Percentiles rank a stretch among this genome's conserved stretches.
Conservation (phyloP, 2,888 invertebrate species). For the Oscheius sp. region DNA sequence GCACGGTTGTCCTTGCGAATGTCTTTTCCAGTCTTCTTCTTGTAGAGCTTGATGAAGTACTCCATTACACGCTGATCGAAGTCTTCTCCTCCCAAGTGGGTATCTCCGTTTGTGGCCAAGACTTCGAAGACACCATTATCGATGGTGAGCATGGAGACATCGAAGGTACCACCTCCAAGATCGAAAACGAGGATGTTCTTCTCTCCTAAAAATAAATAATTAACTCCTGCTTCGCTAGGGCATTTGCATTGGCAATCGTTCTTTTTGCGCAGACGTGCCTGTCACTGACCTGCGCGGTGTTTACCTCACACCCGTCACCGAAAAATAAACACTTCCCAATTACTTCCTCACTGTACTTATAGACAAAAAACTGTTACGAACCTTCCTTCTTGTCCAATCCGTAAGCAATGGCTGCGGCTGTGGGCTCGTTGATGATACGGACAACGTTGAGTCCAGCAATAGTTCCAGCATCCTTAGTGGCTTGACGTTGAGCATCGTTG, state of each 20-base stretch:
- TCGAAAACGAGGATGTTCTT: constrained; percentile 98
- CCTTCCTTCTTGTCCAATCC: constrained; percentile 74
- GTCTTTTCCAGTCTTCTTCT: constrained; percentile 75
- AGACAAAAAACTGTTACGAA: constrained; percentile 29
- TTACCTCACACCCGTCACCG: constrained; percentile 33
- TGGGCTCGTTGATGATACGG: constrained; percentile 87
- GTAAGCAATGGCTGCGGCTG: constrained; percentile 73
- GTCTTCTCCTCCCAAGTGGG: constrained; percentile 87
- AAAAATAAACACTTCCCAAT: constrained; percentile 27
- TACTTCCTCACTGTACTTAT: constrained; percentile 1
- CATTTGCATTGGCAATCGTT: not conserved
- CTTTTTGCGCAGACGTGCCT: constrained; percentile 18
- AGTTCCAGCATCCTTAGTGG: constrained; percentile 86
- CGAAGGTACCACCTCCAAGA: constrained; percentile 98
- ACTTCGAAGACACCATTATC: constrained; percentile 97
- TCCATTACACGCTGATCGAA: constrained; percentile 79
- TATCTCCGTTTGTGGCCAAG: constrained; percentile 67
- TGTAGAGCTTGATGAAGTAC: constrained; percentile 90
- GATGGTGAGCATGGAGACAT: constrained; percentile 97
- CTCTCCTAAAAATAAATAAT: constrained; percentile 74
- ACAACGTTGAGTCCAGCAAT: constrained; percentile 82
- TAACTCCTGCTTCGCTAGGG: not conserved
- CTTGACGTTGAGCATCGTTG: constrained; percentile 97
- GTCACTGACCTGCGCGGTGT: constrained; percentile 37
- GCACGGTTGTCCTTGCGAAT: constrained; percentile 74